Conservation (phyloP, 2,113 vertebrate species). For the Gyps fulvus region DNA sequence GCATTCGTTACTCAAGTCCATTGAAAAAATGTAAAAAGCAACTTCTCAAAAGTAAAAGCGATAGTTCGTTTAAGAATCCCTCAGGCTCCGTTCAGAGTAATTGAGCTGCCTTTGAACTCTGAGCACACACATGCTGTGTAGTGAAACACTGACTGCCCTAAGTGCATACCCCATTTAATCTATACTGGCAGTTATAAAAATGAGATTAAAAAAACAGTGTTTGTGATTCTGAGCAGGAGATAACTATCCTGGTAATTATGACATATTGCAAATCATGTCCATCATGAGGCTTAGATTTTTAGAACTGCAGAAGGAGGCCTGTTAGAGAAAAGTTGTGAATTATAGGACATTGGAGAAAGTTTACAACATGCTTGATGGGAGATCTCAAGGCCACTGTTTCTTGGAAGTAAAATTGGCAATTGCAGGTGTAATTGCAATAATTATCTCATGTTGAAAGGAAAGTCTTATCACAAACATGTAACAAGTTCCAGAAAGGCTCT, state of each 20-base stretch:
- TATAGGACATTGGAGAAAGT: background rate
- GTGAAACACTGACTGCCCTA: background rate
- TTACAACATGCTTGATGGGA: background rate
- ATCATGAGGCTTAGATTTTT: background rate
- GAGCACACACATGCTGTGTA: background rate
- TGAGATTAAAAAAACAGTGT: background rate
- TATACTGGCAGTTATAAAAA: background rate
- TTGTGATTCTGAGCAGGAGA: background rate
- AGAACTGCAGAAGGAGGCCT: background rate
- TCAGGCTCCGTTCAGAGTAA: background rate
- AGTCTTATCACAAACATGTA: background rate
- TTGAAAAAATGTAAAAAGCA: background rate
- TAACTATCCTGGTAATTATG: background rate
- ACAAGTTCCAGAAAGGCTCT: background rate
- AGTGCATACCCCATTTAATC: background rate
- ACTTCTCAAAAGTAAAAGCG: background rate
- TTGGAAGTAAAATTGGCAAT: background rate
- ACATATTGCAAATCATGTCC: fast-evolving
- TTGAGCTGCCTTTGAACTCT: background rate
- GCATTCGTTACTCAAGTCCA: background rate
- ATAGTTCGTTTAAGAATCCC: background rate
- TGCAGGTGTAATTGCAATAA: background rate
- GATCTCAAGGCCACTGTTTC: background rate
- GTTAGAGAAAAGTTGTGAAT: background rate
- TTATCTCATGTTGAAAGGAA: background rate